phyloP scores from a whole-genome alignment of 53 echinoderm and acorn worm species.

The Paracentrotus lividus region DNA sequence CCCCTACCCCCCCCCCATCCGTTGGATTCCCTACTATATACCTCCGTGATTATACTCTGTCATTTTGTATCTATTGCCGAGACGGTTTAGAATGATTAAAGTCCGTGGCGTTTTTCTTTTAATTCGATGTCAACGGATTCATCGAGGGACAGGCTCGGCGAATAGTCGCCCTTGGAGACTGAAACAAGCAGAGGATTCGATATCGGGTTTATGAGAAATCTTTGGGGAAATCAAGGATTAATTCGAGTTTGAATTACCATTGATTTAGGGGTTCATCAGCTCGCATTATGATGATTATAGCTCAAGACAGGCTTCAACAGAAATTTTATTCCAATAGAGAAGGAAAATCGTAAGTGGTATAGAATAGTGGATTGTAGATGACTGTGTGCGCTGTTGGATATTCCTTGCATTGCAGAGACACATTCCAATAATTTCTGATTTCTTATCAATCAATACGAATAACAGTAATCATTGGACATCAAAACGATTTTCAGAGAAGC shows the following conservation, averaged over 20 bases:
- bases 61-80: conserved; percentile 29
- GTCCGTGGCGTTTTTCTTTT: not conserved
- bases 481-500: not conserved
- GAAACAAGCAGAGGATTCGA: not conserved
- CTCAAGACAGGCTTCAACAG: conserved; percentile 4
- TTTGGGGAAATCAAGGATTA: conserved; percentile 37
- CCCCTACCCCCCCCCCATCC: not conserved
- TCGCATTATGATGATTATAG: not conserved
- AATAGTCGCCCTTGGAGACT: conserved; percentile 4
- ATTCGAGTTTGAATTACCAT: conserved; percentile 52
- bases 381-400: not conserved
- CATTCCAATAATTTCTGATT: not conserved
- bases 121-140: conserved; percentile 15
- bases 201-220: conserved; percentile 36
- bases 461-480: not conserved
- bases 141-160: not conserved
- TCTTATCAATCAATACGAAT: not conserved
- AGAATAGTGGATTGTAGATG: not conserved
- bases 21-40: not conserved
- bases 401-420: not conserved
- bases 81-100: not conserved
- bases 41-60: not conserved
- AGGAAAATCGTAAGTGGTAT: not conserved
- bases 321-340: not conserved
- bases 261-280: conserved; percentile 49